phyloP scores from a whole-genome alignment of 2,888 invertebrate genomes.

The Lycaena phlaeas region DNA sequence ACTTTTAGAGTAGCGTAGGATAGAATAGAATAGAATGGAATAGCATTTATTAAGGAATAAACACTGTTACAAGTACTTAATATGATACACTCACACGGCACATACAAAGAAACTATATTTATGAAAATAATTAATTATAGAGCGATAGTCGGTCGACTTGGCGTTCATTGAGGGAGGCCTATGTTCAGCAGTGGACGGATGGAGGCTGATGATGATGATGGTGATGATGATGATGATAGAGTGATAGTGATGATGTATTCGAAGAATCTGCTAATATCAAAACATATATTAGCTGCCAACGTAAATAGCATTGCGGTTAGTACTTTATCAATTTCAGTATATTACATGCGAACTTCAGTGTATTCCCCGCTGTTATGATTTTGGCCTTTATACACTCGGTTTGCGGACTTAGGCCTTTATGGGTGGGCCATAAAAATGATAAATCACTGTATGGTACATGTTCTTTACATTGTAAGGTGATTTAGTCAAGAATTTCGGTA shows the following conservation, averaged over 20 bases:
- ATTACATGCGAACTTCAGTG: slow-evolving; percentile 25
- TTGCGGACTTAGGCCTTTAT: slow-evolving; percentile 57
- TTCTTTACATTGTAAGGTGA: slow-evolving; percentile 28
- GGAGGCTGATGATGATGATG: too few relatives aligned
- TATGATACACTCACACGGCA: too few relatives aligned
- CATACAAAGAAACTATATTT: too few relatives aligned
- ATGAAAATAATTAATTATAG: too few relatives aligned
- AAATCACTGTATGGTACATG: slow-evolving; percentile 43
- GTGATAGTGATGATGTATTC: neutral
- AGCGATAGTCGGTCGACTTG: too few relatives aligned
- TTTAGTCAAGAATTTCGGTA: slow-evolving; percentile 9
- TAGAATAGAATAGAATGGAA: too few relatives aligned
- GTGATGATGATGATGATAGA: neutral
- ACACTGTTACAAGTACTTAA: too few relatives aligned
- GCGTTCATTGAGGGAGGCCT: too few relatives aligned
- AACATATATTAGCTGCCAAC: neutral
- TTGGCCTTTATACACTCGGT: slow-evolving; percentile 64
- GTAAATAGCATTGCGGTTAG: neutral
- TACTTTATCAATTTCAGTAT: slow-evolving; percentile 5
- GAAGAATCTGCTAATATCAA: neutral
- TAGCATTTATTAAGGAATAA: too few relatives aligned
- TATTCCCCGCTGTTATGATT: slow-evolving; percentile 52
- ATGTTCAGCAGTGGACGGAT: too few relatives aligned
- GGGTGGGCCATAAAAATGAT: slow-evolving; percentile 64
- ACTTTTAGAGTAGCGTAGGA: too few relatives aligned